Evolutionary conservation across 92 coral and sea anemone genomes (phyloP), one percentile per base, ranked within the genome.

Genomic region (Metridium senile): DNA sequence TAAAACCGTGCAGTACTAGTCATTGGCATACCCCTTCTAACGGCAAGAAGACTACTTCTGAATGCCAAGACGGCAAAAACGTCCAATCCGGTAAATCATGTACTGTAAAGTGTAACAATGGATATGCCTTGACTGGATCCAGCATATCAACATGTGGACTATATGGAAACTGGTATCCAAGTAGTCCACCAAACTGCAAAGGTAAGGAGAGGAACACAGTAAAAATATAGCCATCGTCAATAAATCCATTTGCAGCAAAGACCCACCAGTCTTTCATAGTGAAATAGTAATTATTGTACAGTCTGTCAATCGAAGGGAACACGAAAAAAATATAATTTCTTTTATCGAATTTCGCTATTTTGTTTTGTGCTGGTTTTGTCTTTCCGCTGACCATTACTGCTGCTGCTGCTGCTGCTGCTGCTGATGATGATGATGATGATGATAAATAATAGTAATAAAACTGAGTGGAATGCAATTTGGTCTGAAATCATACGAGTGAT

Each of bases 121-220:
- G 90, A 1, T 82, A 71, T 46, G 32, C 49, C 45, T 26, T 82
- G 66, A 58, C 34, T 16, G 90, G 90, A 13, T 33, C 90, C 0
- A 58, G 30, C 3, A 21, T 21, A 20, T 4, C 84, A 35, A 45
- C 47, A 20, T 80, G 84, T 46, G 72, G 61, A 1, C 19, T 58
- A 19, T 2, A 71, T 32, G 71, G 72, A n/a, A 58, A 57, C 62
- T 80, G 84, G 84, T 34, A 33, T 20, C 84, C 84, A 8, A 80
- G 78, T 52, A 39, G 25, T 33, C 71, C 77, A 10, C 76, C 84
- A 16, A 58, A 17, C 11, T 80, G 84, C 56, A 45, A 19, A 80
- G 77, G 84, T 71, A 65, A 6, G 49, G 6, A 39, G 6, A 4
- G 13, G 8, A 4, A 6, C 49, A 13, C 6, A 6, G 49, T 4